Evolutionary conservation across 2,797 vertebrate species (phyloP), one percentile per base, ranked within the genome.

Genomic region (Phrynocephalus forsythii): DNA sequence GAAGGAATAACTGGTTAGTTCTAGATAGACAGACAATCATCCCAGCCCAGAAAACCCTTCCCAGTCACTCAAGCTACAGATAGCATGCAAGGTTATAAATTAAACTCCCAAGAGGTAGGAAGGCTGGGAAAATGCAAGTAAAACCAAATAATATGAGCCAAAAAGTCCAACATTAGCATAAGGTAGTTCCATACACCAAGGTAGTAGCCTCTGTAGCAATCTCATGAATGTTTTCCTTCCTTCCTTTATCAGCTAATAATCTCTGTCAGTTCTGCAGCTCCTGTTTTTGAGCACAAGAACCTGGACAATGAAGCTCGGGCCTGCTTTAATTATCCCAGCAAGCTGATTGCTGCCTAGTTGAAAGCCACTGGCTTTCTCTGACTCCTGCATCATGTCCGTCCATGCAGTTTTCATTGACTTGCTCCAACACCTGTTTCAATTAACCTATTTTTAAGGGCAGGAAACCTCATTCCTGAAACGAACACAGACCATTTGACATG

Each of bases 361-460:
- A 60, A 88, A 92, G 94, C 33, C 50, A 84, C 90, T 85, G 89
- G 88, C 91, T 93, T 94, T 66, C 90, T 68, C 82, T 85, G 83
- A 91, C 91, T 90, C 91, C 91, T 90, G 82, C 10, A 87, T 86
- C 63, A 44, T n/a, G 50, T 90, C 87, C 90, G 83, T 94, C 92
- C 93, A 82, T 91, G 90, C 87, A 9, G 66, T 80, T 88, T 44
- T 56, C 50, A 79, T 67, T 80, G 81, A 79, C 66, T 72, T 83
- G 66, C 66, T 82, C 50, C 50, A 86, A 72, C 75, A 84, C 85
- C 84, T 69, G 91, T 92, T 93, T 94, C 91, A 93, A 76, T 91
- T 91, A 88, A 92, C 86, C 83, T 88, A 79, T 86, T 94, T 88
- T 84, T 91, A 87, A 95, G 92, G 92, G 85, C 81, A 84, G 76